These are phyloP conservation scores for Clitarchus hookeri DNA, from an alignment of 2,888 invertebrate genomes.

Conservation along the genomic window DNA sequence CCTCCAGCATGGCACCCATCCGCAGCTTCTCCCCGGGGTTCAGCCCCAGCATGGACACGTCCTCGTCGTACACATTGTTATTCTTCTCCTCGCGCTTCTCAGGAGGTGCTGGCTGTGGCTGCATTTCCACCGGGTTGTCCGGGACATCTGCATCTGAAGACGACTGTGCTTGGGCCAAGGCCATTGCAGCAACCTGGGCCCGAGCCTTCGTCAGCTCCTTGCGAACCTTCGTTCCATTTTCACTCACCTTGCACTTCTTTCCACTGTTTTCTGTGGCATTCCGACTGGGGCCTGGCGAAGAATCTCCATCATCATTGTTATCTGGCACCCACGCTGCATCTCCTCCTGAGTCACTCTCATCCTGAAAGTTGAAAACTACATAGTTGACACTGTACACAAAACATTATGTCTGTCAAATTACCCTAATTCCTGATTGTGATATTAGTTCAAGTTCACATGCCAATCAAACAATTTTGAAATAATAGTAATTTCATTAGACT, in stretches of 20 bases:
- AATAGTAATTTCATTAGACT: too few species aligned
- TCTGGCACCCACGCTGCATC: slow-evolving; percentile 21
- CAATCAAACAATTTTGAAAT: too few species aligned
- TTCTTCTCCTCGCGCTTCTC: slow-evolving; percentile 22
- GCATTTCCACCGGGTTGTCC: not conserved
- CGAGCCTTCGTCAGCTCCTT: slow-evolving; percentile 19
- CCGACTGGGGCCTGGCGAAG: slow-evolving; percentile 16
- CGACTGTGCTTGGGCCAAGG: not conserved
- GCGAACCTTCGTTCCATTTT: slow-evolving; percentile 11
- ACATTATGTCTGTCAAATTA: too few species aligned
- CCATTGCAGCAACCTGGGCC: slow-evolving; percentile 6
- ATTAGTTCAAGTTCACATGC: too few species aligned
- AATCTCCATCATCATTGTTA: slow-evolving; percentile 16
- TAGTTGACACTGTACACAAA: too few species aligned
- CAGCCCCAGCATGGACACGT: slow-evolving; percentile 27
- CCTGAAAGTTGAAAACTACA: not conserved
- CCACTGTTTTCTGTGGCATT: not conserved
- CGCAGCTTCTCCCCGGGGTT: slow-evolving; percentile 35
- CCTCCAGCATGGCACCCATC: slow-evolving; percentile 28
- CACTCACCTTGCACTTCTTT: slow-evolving; percentile 9
- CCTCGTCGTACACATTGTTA: slow-evolving; percentile 32
- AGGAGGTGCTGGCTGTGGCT: not conserved
- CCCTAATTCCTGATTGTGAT: too few species aligned
- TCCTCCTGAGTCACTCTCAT: slow-evolving; percentile 11
- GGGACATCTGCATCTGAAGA: not conserved